Percentiles rank a stretch among this genome's conserved stretches.
Conservation (phyloP, 2,888 invertebrate species). For the Cosmopolites sordidus region DNA sequence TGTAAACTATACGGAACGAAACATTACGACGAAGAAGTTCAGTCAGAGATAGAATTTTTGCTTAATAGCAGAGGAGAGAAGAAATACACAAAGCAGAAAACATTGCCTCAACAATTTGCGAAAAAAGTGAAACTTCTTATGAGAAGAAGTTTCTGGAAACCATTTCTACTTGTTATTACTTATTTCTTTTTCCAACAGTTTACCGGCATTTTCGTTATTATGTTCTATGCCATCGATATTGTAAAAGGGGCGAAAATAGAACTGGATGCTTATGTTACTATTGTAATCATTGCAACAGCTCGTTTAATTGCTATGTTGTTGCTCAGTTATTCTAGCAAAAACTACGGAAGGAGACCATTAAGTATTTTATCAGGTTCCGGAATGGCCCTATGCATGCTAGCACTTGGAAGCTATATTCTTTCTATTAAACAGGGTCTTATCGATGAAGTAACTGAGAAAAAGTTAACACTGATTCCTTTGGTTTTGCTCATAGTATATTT, state of each 20-base stretch:
- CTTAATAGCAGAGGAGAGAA: slow-evolving; percentile 32
- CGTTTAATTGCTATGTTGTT: slow-evolving; percentile 49
- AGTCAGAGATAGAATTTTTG: slow-evolving; percentile 39
- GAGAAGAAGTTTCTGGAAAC: slow-evolving; percentile 48
- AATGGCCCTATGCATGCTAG: slow-evolving; percentile 54
- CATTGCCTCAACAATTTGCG: slow-evolving; percentile 28
- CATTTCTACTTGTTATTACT: slow-evolving; percentile 49
- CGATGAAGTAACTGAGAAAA: slow-evolving; percentile 30
- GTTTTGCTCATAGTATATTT: slow-evolving; percentile 50
- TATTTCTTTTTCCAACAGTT: slow-evolving; percentile 59
- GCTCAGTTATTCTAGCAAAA: slow-evolving; percentile 51
- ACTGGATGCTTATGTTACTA: slow-evolving; percentile 50
- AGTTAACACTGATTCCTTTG: slow-evolving; percentile 46
- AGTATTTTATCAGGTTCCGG: slow-evolving; percentile 56
- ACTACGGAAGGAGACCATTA: slow-evolving; percentile 55
- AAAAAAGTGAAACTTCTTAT: slow-evolving; percentile 40
- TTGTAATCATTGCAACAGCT: slow-evolving; percentile 52
- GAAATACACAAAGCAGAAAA: slow-evolving; percentile 21
- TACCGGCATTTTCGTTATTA: slow-evolving; percentile 54
- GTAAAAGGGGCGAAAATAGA: slow-evolving; percentile 49
- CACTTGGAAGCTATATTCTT: slow-evolving; percentile 49
- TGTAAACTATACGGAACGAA: slow-evolving; percentile 47
- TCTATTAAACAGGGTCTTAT: slow-evolving; percentile 36
- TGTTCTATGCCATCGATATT: slow-evolving; percentile 56
- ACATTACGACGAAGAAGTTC: slow-evolving; percentile 32